Evolutionary conservation across 2,113 vertebrate species (phyloP), one percentile per base, ranked within the genome.

Genomic region (Pholis gunnellus): DNA sequence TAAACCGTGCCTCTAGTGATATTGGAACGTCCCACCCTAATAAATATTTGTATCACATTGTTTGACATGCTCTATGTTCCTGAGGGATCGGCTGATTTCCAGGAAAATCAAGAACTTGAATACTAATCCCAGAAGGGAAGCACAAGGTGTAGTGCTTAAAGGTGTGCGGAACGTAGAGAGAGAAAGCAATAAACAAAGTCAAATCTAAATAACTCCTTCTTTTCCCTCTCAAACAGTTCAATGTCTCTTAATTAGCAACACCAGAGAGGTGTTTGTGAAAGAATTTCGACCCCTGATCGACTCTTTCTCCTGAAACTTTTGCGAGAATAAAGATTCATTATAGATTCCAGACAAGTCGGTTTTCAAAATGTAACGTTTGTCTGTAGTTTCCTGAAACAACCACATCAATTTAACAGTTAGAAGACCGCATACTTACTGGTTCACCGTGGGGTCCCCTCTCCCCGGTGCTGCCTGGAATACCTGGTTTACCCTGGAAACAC

Each of bases 401-500:
- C 25, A 63, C 63, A 65, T 57, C 40, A 74, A 29, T 18, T 36
- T 9, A 67, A 48, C 13, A 64, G 31, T 13, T 2, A 11, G 38
- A 48, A 11, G 34, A 38, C 6, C 13, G 52, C 10, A 27, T 73
- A 97, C 97, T 97, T 95, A 99, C 98, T 86, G 95, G 93, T 88
- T 97, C 96, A 87, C 98, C 98, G 2, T 93, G 85, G 74, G 94
- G 93, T 72, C 98, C 98, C 18, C 65, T 93, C 69, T 97, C 97
- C 84, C 98, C 98, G 10, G 79, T 36, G 90, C 88, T 94, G 84
- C 98, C 97, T 0, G 95, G 88, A 68, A 83, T 72, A 71, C 97
- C 97, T 81, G 94, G 78, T 74, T 95, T 94, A 80, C 98, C 98
- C 98, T 99, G 84, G 85, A 88, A 92, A 91, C 31, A 59, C 5